Evolutionary conservation across 2,113 vertebrate species (phyloP).

Genomic region (Ochotona princeps): DNA sequence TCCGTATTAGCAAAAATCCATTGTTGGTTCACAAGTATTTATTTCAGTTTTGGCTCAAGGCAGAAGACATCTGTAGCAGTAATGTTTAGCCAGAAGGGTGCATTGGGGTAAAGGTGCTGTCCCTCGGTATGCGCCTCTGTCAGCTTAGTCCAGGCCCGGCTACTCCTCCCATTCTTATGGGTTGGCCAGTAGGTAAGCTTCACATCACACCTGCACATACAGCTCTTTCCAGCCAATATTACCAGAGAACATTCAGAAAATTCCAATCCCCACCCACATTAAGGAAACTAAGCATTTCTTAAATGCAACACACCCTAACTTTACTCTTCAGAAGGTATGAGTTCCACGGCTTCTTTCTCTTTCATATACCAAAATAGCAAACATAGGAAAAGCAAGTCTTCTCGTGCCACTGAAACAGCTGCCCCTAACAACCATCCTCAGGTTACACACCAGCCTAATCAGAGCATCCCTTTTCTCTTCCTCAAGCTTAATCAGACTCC

Average conservation of each 20-base stretch:
- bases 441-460: neutral
- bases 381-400: neutral
- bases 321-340: neutral
- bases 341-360: neutral
- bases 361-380: neutral
- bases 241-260: constrained; percentile 30
- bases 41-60: neutral
- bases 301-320: neutral
- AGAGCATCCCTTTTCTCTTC: neutral
- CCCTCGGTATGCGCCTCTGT: too few species aligned
- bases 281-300: constrained; percentile 36
- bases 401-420: neutral
- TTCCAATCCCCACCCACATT: neutral
- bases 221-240: neutral
- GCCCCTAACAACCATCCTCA: neutral
- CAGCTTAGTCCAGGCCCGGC: neutral
- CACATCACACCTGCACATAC: neutral
- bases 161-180: neutral
- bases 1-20: neutral
- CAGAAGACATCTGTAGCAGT: neutral
- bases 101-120: neutral
- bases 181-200: neutral
- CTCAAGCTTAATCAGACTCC: neutral
- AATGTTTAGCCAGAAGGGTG: neutral
- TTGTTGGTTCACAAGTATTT: neutral